These are phyloP conservation scores for Micropoecilia bifurca DNA, from an alignment of 2,797 vertebrate species.

Conservation along the genomic window DNA sequence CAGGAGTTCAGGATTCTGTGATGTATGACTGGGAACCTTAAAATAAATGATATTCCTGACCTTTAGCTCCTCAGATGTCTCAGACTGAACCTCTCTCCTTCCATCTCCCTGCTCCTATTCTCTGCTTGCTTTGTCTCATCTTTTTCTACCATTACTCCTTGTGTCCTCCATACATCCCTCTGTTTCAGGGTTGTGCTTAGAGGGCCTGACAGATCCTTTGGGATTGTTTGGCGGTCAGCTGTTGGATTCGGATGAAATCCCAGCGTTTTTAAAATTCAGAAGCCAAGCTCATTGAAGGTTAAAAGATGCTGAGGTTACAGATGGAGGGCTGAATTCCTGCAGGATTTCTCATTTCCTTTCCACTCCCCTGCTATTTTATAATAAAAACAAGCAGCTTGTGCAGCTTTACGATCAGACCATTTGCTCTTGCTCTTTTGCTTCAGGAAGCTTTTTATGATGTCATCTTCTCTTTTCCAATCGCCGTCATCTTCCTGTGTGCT, in stretches of 20 bases:
- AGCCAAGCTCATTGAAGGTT: slow-evolving; percentile 12
- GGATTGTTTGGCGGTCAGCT: slow-evolving; percentile 18
- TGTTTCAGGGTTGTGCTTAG: background rate
- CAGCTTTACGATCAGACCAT: slow-evolving; percentile 9
- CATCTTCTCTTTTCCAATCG: background rate
- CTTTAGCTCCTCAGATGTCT: slow-evolving; percentile 45
- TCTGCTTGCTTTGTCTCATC: slow-evolving; percentile 2
- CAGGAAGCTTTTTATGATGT: background rate
- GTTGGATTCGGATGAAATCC: slow-evolving; percentile 55
- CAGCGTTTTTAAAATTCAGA: slow-evolving; percentile 50
- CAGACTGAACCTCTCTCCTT: slow-evolving; percentile 25
- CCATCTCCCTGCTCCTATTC: slow-evolving; percentile 19
- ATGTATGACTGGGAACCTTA: slow-evolving; percentile 33
- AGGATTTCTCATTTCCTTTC: slow-evolving; percentile 18
- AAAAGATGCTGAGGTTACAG: slow-evolving; percentile 20
- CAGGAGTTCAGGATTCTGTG: slow-evolving; percentile 26
- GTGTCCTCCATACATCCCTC: background rate
- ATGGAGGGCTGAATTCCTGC: slow-evolving; percentile 15
- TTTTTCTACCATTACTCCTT: slow-evolving; percentile 7
- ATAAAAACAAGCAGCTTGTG: background rate
- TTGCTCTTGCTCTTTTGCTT: slow-evolving; percentile 1
- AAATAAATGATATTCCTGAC: slow-evolving; percentile 68
- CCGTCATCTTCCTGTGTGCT: background rate
- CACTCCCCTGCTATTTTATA: slow-evolving; percentile 1
- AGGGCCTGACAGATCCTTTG: slow-evolving; percentile 20